phyloP scores from a whole-genome alignment of 2,797 vertebrate genomes.

The Darevskia mixta region DNA sequence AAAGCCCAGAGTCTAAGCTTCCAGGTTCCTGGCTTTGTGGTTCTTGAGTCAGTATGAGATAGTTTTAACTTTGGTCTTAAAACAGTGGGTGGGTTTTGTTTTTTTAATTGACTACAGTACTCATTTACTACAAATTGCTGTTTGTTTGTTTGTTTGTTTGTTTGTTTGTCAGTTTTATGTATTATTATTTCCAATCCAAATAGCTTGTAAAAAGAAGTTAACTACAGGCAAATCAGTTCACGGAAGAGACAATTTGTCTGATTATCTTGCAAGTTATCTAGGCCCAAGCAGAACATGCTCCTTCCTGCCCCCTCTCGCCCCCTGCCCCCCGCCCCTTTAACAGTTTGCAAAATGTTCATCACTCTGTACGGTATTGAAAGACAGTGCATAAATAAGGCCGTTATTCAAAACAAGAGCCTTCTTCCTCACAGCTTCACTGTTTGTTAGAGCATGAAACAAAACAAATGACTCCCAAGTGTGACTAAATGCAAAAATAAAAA shows the following conservation, averaged over 20 bases:
- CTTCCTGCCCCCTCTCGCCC: constrained; percentile 34
- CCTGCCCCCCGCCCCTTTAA: constrained; percentile 52
- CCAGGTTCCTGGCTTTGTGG: too few relatives aligned
- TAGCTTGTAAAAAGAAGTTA: constrained; percentile 40
- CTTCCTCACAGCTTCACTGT: constrained; percentile 78
- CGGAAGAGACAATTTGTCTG: constrained; percentile 4
- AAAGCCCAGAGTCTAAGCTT: too few relatives aligned
- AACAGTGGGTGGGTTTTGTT: too few relatives aligned
- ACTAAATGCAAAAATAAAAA: constrained; percentile 87
- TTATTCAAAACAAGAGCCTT: constrained; percentile 82
- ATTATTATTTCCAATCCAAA: constrained; percentile 38
- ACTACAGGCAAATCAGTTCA: constrained; percentile 42
- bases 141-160: background rate
- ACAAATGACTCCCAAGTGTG: constrained; percentile 85
- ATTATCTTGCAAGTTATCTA: constrained; percentile 52
- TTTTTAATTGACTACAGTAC: too few relatives aligned
- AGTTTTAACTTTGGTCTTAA: too few relatives aligned
- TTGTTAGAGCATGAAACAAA: constrained; percentile 80
- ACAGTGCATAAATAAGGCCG: constrained; percentile 80
- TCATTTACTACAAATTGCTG: constrained; percentile 36
- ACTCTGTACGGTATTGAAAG: constrained; percentile 68
- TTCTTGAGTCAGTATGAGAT: too few relatives aligned
- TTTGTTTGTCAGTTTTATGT: background rate
- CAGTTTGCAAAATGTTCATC: constrained; percentile 74
- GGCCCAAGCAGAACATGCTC: constrained; percentile 52